These are phyloP conservation scores for Rotaria macrura DNA, from an alignment of 2,888 invertebrate genomes.

Conservation along the genomic window DNA sequence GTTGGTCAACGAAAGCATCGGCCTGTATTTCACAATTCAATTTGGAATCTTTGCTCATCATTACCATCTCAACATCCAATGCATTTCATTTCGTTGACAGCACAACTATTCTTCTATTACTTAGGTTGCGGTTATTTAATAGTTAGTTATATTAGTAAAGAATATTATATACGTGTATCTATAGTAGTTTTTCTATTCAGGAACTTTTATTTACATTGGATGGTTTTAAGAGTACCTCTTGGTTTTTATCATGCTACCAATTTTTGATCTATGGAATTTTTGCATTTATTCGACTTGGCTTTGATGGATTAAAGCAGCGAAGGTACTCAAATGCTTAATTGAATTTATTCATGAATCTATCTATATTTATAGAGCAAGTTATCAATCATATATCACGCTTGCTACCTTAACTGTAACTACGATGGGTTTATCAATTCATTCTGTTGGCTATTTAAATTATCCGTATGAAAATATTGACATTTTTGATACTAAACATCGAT, in stretches of 20 bases:
- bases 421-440: slow-evolving; percentile 87
- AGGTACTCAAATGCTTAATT: not conserved
- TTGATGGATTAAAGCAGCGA: not conserved
- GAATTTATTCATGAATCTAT: not conserved
- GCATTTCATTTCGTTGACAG: not conserved
- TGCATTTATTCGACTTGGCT: not conserved
- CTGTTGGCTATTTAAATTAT: slow-evolving; percentile 53
- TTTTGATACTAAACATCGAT: too few species aligned
- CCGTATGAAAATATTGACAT: not conserved
- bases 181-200: not conserved
- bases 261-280: not conserved
- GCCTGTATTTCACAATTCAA: not conserved
- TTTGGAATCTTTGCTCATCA: not conserved
- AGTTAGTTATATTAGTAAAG: not conserved
- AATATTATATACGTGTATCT: not conserved
- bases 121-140: not conserved
- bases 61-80: not conserved
- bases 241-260: slow-evolving; percentile 14
- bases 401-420: slow-evolving; percentile 83
- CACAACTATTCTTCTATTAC: slow-evolving; percentile 4
- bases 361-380: not conserved
- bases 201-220: not conserved
- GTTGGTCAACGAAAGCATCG: not conserved
- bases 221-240: not conserved
- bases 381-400: not conserved